These are phyloP conservation scores for Biston betularia DNA, from an alignment of 2,888 invertebrate species.

Conservation along the genomic window DNA sequence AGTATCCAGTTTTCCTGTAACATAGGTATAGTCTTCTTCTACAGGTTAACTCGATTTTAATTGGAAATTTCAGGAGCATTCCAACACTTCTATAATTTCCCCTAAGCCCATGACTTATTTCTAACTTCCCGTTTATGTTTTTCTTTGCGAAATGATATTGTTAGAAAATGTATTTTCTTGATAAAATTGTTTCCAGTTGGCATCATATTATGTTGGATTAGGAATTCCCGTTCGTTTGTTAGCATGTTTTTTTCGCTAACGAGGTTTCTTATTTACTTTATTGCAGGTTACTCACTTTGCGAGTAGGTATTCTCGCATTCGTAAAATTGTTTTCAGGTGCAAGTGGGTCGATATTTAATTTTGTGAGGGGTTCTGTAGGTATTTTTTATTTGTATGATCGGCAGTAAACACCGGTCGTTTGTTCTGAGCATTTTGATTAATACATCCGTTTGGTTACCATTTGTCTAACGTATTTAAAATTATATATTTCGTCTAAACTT, in stretches of 20 bases:
- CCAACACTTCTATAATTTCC: slow-evolving; percentile 4
- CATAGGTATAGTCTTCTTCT: too few species aligned
- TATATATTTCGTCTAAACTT: too few species aligned
- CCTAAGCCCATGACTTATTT: background rate
- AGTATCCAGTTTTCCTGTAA: too few species aligned
- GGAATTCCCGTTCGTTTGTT: slow-evolving; percentile 26
- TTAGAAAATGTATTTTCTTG: slow-evolving; percentile 29
- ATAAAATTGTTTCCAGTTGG: background rate
- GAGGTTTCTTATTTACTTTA: background rate
- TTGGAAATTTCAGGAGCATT: background rate
- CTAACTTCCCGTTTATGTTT: slow-evolving; percentile 17
- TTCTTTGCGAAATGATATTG: slow-evolving; percentile 22
- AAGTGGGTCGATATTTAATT: background rate
- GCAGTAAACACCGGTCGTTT: background rate
- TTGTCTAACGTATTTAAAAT: too few species aligned
- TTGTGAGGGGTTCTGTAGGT: slow-evolving; percentile 16
- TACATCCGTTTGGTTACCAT: too few species aligned
- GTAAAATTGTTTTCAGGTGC: background rate
- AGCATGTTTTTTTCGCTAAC: background rate
- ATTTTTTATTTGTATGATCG: background rate
- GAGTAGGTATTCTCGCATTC: background rate
- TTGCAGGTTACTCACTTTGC: slow-evolving; percentile 10
- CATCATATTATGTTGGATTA: slow-evolving; percentile 6
- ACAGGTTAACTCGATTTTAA: too few species aligned
- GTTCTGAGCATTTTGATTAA: too few species aligned